A percentile compares a stretch with the other conserved stretches of the same genome.
Evolutionary conservation across 2,797 vertebrate genomes (phyloP).

Genomic region (Tapera naevia): DNA sequence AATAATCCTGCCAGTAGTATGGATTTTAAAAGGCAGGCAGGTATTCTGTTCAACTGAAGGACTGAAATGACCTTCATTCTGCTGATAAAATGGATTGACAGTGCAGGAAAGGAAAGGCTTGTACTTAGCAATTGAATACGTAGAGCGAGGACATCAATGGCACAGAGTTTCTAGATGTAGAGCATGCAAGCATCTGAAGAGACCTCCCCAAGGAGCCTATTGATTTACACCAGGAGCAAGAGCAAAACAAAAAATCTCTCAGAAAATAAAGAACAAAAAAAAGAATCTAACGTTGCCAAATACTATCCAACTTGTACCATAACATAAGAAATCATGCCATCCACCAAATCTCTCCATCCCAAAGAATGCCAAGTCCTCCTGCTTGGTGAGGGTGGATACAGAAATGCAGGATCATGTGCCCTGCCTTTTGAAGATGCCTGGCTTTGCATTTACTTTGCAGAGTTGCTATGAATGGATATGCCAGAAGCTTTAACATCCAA

Average conservation of each 20-base stretch:
- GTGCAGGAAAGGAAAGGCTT: background rate
- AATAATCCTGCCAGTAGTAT: background rate
- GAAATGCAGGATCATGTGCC: background rate
- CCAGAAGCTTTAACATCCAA: background rate
- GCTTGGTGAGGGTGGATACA: background rate
- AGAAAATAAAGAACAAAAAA: background rate
- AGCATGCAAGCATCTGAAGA: background rate
- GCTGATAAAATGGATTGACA: background rate
- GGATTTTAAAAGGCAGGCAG: background rate
- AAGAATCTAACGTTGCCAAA: background rate
- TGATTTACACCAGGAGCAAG: background rate
- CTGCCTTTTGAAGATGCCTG: background rate
- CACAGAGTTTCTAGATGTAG: no score
- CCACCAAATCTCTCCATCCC: background rate
- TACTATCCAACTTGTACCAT: background rate
- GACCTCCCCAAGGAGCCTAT: background rate
- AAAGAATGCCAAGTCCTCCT: background rate
- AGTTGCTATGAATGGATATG: background rate
- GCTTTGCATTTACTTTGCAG: background rate
- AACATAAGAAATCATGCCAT: background rate
- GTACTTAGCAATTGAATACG: background rate
- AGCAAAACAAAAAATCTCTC: background rate
- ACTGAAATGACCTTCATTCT: background rate
- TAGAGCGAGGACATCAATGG: accelerated
- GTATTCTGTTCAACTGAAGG: background rate